Evolutionary conservation across 2,113 vertebrate species (phyloP).

Genomic region (Microtus montanus): DNA sequence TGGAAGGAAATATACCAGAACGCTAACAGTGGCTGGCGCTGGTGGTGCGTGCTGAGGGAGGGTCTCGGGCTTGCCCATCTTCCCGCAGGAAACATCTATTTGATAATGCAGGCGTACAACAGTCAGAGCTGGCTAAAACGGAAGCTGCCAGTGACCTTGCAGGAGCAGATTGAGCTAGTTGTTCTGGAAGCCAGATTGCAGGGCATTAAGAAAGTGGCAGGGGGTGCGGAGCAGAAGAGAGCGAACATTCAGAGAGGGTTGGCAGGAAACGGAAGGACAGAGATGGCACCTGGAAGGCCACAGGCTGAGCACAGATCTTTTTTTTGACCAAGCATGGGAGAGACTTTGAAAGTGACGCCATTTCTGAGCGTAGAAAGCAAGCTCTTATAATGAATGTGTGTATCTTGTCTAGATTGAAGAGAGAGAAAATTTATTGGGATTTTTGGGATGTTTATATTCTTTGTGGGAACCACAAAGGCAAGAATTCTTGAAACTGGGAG

Average conservation of each 20-base stretch:
- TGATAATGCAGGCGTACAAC: slow-evolving; percentile 45
- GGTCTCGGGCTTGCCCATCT: not conserved
- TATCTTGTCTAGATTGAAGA: slow-evolving; percentile 48
- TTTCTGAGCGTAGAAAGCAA: slow-evolving; percentile 20
- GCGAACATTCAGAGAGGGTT: not conserved
- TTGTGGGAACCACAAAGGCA: not conserved
- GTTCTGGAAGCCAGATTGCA: slow-evolving; percentile 75
- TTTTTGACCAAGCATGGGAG: slow-evolving; percentile 24
- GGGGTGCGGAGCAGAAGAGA: slow-evolving; percentile 58
- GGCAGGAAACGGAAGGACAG: slow-evolving; percentile 69
- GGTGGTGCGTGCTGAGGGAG: not conserved
- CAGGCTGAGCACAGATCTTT: not conserved
- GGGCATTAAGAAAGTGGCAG: slow-evolving; percentile 76
- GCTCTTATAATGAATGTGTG: slow-evolving; percentile 26
- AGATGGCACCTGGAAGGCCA: slow-evolving; percentile 57
- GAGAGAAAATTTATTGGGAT: slow-evolving; percentile 10
- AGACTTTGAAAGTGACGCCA: slow-evolving; percentile 30
- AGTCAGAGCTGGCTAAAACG: slow-evolving; percentile 59
- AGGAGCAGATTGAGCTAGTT: slow-evolving; percentile 11
- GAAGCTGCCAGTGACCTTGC: slow-evolving; percentile 74
- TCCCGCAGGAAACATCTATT: slow-evolving; percentile 36
- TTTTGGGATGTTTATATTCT: slow-evolving; percentile 48
- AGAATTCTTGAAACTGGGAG: not conserved
- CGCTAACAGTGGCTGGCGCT: not conserved
- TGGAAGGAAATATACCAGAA: slow-evolving; percentile 26